Percentiles rank a stretch among this genome's conserved stretches.
phyloP scores from a whole-genome alignment of 2,113 vertebrate genomes.

The Serilophus lunatus region DNA sequence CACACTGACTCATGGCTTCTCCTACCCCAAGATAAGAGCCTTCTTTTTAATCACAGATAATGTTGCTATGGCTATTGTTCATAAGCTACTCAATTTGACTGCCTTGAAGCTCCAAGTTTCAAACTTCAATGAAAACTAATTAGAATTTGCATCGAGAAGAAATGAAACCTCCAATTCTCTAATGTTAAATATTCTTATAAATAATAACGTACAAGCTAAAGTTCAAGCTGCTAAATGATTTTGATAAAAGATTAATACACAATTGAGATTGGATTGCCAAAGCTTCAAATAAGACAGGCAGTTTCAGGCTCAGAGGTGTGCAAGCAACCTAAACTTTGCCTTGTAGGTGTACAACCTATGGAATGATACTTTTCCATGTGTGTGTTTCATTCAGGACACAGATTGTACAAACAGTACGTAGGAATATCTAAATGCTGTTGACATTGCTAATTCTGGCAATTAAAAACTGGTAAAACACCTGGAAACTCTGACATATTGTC shows the following conservation, averaged over 20 bases:
- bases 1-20: conserved; percentile 19
- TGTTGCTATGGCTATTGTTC: neutral
- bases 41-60: neutral
- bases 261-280: neutral
- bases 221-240: neutral
- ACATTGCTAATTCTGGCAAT: neutral
- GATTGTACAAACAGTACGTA: neutral
- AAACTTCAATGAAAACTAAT: neutral
- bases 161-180: neutral
- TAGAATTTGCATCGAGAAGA: neutral
- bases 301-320: neutral
- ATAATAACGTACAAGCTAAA: neutral
- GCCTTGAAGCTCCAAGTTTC: neutral
- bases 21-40: neutral
- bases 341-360: neutral
- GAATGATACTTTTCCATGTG: neutral
- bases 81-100: neutral
- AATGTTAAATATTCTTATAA: neutral
- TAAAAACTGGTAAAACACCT: neutral
- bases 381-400: neutral
- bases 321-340: neutral
- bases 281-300: neutral
- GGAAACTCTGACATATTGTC: neutral
- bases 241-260: neutral
- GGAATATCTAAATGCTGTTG: neutral